Conservation (phyloP, 2,888 invertebrate genomes). For the Plagodis pulveraria region DNA sequence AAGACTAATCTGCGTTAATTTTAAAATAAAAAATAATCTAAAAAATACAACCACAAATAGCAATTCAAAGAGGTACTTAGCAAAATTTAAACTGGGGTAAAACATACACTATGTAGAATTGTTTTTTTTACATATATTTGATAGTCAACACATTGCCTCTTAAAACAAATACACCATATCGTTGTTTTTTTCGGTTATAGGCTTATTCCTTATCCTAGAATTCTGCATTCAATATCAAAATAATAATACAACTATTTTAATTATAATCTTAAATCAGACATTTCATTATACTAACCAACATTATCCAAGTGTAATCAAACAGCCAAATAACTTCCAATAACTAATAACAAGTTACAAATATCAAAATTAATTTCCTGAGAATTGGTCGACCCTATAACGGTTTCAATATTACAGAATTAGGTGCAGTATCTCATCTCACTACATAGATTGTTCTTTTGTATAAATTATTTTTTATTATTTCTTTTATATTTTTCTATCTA, state of each 20-base stretch:
- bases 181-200: too few species aligned
- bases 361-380: slow-evolving; percentile 59
- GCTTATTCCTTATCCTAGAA: slow-evolving; percentile 22
- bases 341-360: slow-evolving; percentile 46
- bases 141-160: too few species aligned
- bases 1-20: too few species aligned
- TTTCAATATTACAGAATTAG: not conserved
- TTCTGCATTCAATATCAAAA: slow-evolving; percentile 7
- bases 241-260: slow-evolving; percentile 18
- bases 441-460: not conserved
- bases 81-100: too few species aligned
- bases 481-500: too few species aligned
- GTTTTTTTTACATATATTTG: too few species aligned
- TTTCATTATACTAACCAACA: slow-evolving; percentile 17
- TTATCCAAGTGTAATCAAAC: slow-evolving; percentile 29
- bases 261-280: slow-evolving; percentile 15
- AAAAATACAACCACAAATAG: too few species aligned
- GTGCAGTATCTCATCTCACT: slow-evolving; percentile 4
- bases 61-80: too few species aligned
- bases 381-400: slow-evolving; percentile 51
- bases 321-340: slow-evolving; percentile 40
- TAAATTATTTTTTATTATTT: too few species aligned
- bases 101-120: too few species aligned
- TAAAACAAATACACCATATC: too few species aligned
- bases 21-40: too few species aligned